Conservation (phyloP, 30 jellyfish, hydroid and myxozoan genomes). For the Turritopsis rubra region DNA sequence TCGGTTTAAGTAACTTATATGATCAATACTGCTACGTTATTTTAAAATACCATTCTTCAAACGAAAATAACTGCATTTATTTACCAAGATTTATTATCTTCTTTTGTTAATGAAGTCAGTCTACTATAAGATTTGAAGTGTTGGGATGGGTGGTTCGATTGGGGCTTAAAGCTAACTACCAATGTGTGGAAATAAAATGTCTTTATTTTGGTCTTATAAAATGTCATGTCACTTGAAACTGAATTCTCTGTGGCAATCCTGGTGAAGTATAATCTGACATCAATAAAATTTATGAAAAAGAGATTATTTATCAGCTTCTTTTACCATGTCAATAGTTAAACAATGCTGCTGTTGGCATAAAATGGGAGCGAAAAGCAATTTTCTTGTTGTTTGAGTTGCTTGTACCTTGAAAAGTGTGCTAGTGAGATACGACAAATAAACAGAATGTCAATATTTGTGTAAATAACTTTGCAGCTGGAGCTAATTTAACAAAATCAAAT, state of each 20-base stretch:
- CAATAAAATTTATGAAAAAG: neutral
- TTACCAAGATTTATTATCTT: too few relatives aligned
- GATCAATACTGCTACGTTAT: neutral
- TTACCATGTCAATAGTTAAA: neutral
- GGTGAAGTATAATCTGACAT: too few relatives aligned
- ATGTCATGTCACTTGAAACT: too few relatives aligned
- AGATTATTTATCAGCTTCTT: neutral
- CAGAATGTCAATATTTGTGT: neutral
- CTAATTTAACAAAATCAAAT: too few relatives aligned
- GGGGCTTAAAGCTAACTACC: too few relatives aligned
- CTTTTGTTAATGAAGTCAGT: too few relatives aligned
- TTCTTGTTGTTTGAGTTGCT: neutral
- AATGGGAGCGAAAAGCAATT: neutral
- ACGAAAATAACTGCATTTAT: neutral
- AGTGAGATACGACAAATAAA: neutral
- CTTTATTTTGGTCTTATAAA: too few relatives aligned
- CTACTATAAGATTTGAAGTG: too few relatives aligned
- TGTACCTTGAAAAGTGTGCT: neutral
- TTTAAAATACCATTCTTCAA: neutral
- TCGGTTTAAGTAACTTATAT: neutral
- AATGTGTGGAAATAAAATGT: too few relatives aligned
- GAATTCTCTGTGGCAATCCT: too few relatives aligned
- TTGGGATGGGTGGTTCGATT: too few relatives aligned
- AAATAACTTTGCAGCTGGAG: too few relatives aligned
- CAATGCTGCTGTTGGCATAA: neutral